These are phyloP conservation scores for Tenualosa ilisha DNA, from an alignment of 2,797 vertebrate species.

Conservation along the genomic window DNA sequence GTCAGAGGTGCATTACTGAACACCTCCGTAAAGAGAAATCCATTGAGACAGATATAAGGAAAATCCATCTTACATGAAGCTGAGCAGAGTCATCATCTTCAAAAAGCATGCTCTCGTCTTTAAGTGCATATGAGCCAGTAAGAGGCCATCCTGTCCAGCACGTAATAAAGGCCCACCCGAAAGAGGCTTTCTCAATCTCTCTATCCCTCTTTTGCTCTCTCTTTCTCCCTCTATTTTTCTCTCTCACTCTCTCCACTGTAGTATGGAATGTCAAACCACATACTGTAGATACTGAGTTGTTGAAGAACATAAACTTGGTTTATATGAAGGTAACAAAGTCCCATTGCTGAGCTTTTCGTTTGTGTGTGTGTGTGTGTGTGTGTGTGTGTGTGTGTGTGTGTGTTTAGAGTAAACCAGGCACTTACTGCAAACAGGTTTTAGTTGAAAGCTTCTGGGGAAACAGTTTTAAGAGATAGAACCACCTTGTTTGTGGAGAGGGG, in stretches of 20 bases:
- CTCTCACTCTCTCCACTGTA: not conserved
- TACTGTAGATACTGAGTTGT: not conserved
- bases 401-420: not conserved
- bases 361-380: not conserved
- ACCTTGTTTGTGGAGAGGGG: not conserved
- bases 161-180: not conserved
- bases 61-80: constrained; percentile 67
- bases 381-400: not conserved
- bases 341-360: not conserved
- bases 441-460: not conserved
- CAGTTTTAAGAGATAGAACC: not conserved
- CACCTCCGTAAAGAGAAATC: constrained; percentile 70
- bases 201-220: not conserved
- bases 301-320: not conserved
- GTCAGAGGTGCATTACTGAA: constrained; percentile 66
- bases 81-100: constrained; percentile 67
- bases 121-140: constrained; percentile 71
- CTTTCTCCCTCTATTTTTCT: too few species aligned
- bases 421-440: not conserved
- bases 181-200: not conserved
- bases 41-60: constrained; percentile 62
- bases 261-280: not conserved
- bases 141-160: constrained; percentile 42
- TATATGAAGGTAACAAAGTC: not conserved
- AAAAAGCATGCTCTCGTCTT: constrained; percentile 62